These are phyloP conservation scores for Sebastes miniatus DNA, from an alignment of 2,797 vertebrate species.

Conservation along the genomic window DNA sequence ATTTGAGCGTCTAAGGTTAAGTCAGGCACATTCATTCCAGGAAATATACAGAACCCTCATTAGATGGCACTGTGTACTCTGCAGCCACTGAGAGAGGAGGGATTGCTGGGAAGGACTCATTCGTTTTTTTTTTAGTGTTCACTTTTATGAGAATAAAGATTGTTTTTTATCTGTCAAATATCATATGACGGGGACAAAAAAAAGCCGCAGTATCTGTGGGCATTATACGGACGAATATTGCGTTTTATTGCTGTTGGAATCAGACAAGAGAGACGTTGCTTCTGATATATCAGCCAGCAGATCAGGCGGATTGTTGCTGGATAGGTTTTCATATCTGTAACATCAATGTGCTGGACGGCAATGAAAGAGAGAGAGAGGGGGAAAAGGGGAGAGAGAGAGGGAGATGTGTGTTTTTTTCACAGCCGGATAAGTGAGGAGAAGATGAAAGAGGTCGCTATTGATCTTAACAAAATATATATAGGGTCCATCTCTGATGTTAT, in stretches of 20 bases:
- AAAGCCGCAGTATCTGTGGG: conserved; percentile 33
- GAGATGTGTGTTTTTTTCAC: conserved; percentile 2
- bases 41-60: conserved; percentile 58
- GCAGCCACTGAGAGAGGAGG: conserved; percentile 25
- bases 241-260: conserved; percentile 64
- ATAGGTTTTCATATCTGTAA: conserved; percentile 67
- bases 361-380: conserved; percentile 51
- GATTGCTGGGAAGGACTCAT: conserved; percentile 1
- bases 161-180: conserved; percentile 67
- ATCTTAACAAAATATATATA: conserved; percentile 45
- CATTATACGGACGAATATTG: conserved; percentile 61
- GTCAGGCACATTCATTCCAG: conserved; percentile 24
- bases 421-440: conserved; percentile 36
- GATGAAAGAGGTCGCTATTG: conserved; percentile 59
- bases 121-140: conserved; percentile 3
- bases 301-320: conserved; percentile 61
- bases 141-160: conserved; percentile 72
- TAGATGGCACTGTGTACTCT: conserved; percentile 67
- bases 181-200: conserved; percentile 31
- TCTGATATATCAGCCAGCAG: conserved; percentile 56
- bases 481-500: conserved; percentile 32
- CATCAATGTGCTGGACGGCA: conserved; percentile 66
- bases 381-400: not conserved
- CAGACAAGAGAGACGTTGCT: conserved; percentile 61
- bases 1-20: not conserved